Base-by-base conservation (phyloP, 2,888 invertebrate species). In the Mythimna ferrago region DNA sequence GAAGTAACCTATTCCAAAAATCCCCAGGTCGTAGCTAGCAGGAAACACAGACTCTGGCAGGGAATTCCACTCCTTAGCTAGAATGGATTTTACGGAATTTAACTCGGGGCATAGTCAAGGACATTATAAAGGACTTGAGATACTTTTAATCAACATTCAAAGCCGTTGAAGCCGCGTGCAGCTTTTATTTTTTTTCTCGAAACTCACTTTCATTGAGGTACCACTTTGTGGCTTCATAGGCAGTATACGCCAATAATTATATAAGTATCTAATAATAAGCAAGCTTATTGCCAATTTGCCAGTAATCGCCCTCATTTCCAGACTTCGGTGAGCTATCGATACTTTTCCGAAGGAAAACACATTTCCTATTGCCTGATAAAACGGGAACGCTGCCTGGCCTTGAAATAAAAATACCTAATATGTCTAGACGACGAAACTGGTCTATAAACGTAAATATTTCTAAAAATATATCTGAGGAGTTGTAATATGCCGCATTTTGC, bases 271-370 rank as follows among this genome's bases (percentile, higher is more conserved):
- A 53, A n/a, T 60, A 66, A 60, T 66, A 44, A 60, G 65, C 6
- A 6, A 53, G 16, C 35, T 2, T 54, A 74, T 73, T 74, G 73
- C 53, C 60, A 68, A 74, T 68, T 73, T 67, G 10, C 38, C 26
- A 53, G 58, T 60, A 73, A 74, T 61, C 44, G 54, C 2, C 19
- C 68, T 61, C 61, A 38, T 74, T 61, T 61, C 10, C 26, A 48
- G 38, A n/a, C 14, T 48, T 41, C 35, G 41, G 41, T 6, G 32
- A 11, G 16, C 32, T 19, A 72, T 57, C 16, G 11, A 73, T 53
- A 73, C 11, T 26, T 51, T 65, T 48, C n/a, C 11, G 44, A 35
- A 41, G 41, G 35, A 19, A 58, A 66, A 6, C n/a, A 26, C 16
- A 38, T 14, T 32, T 44, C 14, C 21, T n/a, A 57, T 10, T 51